Conservation (phyloP, 1,140 invertebrate genomes). For the Temnothorax longispinosus region DNA sequence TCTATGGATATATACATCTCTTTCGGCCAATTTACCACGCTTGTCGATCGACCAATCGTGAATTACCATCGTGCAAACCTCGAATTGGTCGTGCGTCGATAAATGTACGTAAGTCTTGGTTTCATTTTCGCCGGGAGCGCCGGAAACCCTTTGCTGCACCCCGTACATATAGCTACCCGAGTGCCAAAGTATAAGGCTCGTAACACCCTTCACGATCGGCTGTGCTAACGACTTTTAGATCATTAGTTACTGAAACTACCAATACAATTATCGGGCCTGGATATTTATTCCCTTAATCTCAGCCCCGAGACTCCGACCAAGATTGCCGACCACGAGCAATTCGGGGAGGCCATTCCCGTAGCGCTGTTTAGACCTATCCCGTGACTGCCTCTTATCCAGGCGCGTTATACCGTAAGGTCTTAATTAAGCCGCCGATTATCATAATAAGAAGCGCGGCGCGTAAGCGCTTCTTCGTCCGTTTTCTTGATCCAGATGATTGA, state of each 20-base stretch:
- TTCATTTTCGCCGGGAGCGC: conserved; percentile 79
- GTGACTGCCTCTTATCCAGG: conserved; percentile 39
- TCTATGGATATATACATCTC: neutral
- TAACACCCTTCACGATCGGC: conserved; percentile 79
- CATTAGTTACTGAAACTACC: conserved; percentile 86
- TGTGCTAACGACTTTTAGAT: conserved; percentile 85
- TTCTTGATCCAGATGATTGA: conserved; percentile 47
- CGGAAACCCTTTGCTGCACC: conserved; percentile 19
- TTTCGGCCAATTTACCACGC: conserved; percentile 41
- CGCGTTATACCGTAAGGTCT: conserved; percentile 61
- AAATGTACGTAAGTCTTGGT: conserved; percentile 71
- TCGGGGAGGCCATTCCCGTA: conserved; percentile 70
- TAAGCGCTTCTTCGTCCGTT: neutral
- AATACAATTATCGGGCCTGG: conserved; percentile 84
- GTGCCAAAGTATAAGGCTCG: conserved; percentile 70
- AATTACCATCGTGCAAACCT: conserved; percentile 79
- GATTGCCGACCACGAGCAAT: conserved; percentile 78
- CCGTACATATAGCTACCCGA: neutral
- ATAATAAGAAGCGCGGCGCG: conserved; percentile 52
- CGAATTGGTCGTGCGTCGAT: conserved; percentile 78
- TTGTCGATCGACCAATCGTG: conserved; percentile 68
- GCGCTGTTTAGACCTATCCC: conserved; percentile 42
- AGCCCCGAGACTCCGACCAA: conserved; percentile 64
- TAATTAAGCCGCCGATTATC: conserved; percentile 70
- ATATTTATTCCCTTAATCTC: conserved; percentile 86